Base-by-base conservation (phyloP, 2,888 invertebrate species). In the Neocrepidodera transversa region DNA sequence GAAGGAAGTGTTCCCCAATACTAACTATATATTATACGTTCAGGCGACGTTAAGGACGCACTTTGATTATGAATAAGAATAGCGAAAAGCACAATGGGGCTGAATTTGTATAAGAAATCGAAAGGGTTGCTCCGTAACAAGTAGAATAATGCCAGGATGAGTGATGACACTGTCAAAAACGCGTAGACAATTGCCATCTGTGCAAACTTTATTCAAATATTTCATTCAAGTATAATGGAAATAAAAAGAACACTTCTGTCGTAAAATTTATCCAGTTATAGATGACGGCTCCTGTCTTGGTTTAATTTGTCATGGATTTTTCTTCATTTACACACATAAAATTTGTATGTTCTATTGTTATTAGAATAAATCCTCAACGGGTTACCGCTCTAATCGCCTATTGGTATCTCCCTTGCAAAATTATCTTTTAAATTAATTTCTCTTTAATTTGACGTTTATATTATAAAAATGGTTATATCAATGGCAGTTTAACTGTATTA, bases 61-160 rank as follows among this genome's bases (percentile, higher is more conserved):
- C 68, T 62, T 58, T 50, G 52, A 60, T 67, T 69, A 72, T 74
- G 73, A 74, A 74, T 74, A 73, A 72, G 72, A 74, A 74, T 71
- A 60, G 71, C 63, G 58, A 55, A 58, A 64, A 66, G 63, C 66
- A 75, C 74, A 75, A 76, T 74, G 63, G 71, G 54, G 61, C 64
- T 71, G 74, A 77, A 76, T 76, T 76, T 75, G 75, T 76, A 75
- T 74, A 71, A 71, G 72, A 71, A 70, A 72, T 72, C 64, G 66
- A 59, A 69, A 70, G 72, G 74, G 70, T 64, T 69, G 58, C 61
- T 56, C 48, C 42, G 62, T 64, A 45, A 58, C 58, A 62, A 63
- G 60, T 60, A 67, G 59, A 63, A 65, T 64, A 59, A 65, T 63
- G 53, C 45, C 51, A 35, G 70, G 67, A 74, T 74, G 76, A 76